A percentile compares a stretch with the other conserved stretches of the same genome.
These are phyloP conservation scores for Copsychus sechellarum DNA, from an alignment of 2,113 vertebrate species.

Conservation along the genomic window DNA sequence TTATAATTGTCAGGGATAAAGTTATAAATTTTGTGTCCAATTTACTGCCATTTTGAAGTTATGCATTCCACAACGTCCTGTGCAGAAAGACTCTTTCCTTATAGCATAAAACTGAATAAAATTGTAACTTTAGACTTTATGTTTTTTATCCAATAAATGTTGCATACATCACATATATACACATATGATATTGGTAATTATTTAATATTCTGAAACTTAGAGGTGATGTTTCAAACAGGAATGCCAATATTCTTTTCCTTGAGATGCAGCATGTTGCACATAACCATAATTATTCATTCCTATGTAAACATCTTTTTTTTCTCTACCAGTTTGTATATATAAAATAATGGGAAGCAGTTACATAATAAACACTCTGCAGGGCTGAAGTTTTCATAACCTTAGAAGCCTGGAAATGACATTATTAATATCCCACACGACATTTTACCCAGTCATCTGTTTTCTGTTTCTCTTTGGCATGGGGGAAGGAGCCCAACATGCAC, in stretches of 20 bases:
- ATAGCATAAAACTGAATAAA: neutral
- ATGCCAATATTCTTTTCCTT: neutral
- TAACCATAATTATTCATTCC: neutral
- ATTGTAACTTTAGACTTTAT: neutral
- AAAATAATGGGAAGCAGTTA: neutral
- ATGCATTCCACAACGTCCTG: neutral
- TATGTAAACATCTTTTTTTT: neutral
- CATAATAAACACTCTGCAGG: neutral
- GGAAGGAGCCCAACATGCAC: neutral
- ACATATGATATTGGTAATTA: neutral
- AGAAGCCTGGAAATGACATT: neutral
- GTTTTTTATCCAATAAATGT: neutral
- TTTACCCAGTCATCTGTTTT: neutral
- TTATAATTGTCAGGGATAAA: neutral
- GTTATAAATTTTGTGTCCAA: neutral
- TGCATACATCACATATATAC: neutral
- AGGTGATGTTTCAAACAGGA: neutral
- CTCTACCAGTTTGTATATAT: neutral
- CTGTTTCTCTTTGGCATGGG: accelerated
- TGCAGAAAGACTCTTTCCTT: neutral
- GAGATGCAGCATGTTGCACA: neutral
- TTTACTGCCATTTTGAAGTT: neutral
- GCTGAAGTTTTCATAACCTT: neutral
- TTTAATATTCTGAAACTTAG: neutral
- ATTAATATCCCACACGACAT: neutral